phyloP scores from a whole-genome alignment of 2,113 vertebrate species.

The Pangasianodon gigas region DNA sequence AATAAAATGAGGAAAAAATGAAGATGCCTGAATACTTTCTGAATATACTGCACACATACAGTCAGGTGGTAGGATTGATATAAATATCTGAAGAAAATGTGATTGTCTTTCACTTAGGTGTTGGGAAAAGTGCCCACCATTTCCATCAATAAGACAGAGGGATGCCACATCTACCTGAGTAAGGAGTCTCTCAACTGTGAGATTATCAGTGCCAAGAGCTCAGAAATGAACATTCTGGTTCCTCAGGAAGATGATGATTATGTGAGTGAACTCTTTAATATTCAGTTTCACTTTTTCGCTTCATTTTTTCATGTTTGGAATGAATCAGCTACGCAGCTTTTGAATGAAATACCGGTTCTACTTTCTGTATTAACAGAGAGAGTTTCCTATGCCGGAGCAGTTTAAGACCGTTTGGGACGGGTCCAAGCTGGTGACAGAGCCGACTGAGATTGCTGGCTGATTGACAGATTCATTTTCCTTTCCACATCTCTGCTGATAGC shows the following conservation, averaged over 20 bases:
- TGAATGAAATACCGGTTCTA: background rate
- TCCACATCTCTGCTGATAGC: conserved; percentile 17
- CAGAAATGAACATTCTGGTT: conserved; percentile 94
- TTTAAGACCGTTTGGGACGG: conserved; percentile 97
- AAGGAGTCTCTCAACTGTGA: conserved; percentile 86
- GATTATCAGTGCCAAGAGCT: conserved; percentile 96
- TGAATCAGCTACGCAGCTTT: background rate
- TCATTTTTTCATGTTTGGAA: conserved; percentile 5
- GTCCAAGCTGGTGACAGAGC: conserved; percentile 90
- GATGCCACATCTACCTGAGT: conserved; percentile 95
- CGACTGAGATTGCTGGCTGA: conserved; percentile 92
- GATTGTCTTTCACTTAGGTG: conserved; percentile 71
- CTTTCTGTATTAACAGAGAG: conserved; percentile 77
- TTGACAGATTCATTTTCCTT: conserved; percentile 3
- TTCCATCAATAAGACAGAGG: conserved; percentile 98
- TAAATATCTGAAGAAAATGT: background rate
- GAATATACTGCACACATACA: background rate
- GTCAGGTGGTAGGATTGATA: background rate
- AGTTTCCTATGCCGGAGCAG: conserved; percentile 97
- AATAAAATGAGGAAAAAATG: background rate
- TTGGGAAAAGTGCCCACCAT: conserved; percentile 94
- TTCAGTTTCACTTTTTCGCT: conserved; percentile 11
- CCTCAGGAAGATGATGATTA: conserved; percentile 89
- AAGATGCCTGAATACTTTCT: background rate
- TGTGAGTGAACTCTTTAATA: conserved; percentile 74